Conservation (phyloP, 1,140 invertebrate genomes). For the Gonioctena quinquepunctata region DNA sequence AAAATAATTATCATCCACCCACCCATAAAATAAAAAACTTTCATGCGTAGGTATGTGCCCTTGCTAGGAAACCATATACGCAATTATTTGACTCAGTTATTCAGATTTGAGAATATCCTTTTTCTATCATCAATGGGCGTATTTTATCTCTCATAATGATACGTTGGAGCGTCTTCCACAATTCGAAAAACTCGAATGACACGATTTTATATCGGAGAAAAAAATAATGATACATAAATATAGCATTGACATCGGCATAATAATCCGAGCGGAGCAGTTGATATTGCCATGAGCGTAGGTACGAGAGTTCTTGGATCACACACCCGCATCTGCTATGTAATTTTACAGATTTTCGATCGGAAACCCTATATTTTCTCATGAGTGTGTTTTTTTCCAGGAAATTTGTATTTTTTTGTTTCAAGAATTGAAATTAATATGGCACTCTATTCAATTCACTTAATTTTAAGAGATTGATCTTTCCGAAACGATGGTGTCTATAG, state of each 20-base stretch:
- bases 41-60: neutral
- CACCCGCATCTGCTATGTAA: too few species aligned
- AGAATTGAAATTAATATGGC: too few species aligned
- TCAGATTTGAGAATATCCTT: constrained; percentile 7
- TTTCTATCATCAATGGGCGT: constrained; percentile 3
- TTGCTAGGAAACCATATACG: neutral
- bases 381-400: too few species aligned
- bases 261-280: neutral
- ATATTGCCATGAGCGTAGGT: neutral
- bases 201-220: constrained; percentile 1
- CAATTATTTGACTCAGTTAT: constrained; percentile 4
- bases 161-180: neutral
- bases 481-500: too few species aligned
- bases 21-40: too few species aligned
- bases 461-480: too few species aligned
- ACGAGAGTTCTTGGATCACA: too few species aligned
- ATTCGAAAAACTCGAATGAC: constrained; percentile 7
- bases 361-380: too few species aligned
- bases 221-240: constrained; percentile 11
- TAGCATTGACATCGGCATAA: constrained; percentile 3
- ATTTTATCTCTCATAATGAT: constrained; percentile 2
- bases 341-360: too few species aligned
- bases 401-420: too few species aligned
- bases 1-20: too few species aligned
- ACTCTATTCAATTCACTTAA: too few species aligned